Conservation (phyloP, 2,113 vertebrate genomes). For the Oncorhynchus kisutch region DNA sequence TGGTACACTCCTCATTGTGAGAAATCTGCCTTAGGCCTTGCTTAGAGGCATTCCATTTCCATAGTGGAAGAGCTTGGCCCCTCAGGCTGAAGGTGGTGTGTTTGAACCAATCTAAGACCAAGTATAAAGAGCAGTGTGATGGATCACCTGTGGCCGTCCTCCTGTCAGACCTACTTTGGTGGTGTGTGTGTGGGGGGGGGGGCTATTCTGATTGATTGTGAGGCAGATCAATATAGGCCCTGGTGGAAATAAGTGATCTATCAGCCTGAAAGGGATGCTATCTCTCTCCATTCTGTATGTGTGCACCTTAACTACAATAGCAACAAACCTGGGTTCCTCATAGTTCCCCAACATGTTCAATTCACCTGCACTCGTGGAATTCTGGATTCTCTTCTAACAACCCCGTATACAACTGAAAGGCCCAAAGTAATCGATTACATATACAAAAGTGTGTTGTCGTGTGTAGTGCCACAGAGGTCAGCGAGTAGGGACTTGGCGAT, state of each 20-base stretch:
- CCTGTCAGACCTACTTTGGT: constrained; percentile 69
- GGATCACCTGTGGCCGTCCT: constrained; percentile 73
- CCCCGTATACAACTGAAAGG: neutral
- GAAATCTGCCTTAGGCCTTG: neutral
- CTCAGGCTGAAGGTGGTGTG: constrained; percentile 2
- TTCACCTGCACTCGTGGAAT: neutral
- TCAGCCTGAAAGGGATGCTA: constrained; percentile 45
- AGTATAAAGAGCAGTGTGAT: constrained; percentile 70
- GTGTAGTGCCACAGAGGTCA: no score
- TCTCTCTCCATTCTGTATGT: constrained; percentile 24
- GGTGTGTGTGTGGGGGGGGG: constrained; percentile 43
- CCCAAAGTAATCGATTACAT: neutral
- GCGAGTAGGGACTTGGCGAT: no score
- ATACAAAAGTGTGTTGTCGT: no score
- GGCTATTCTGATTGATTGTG: constrained; percentile 76
- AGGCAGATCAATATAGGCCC: constrained; percentile 62
- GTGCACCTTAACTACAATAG: constrained; percentile 16
- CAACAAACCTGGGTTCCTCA: neutral
- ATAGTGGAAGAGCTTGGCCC: neutral
- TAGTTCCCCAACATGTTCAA: neutral
- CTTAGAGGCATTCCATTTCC: neutral
- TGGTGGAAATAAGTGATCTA: constrained; percentile 69
- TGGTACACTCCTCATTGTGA: constrained; percentile 3
- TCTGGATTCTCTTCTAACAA: neutral
- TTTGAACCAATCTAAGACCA: constrained; percentile 57